Base-by-base conservation (phyloP, 2,113 vertebrate species). In the Callaeas wilsoni region DNA sequence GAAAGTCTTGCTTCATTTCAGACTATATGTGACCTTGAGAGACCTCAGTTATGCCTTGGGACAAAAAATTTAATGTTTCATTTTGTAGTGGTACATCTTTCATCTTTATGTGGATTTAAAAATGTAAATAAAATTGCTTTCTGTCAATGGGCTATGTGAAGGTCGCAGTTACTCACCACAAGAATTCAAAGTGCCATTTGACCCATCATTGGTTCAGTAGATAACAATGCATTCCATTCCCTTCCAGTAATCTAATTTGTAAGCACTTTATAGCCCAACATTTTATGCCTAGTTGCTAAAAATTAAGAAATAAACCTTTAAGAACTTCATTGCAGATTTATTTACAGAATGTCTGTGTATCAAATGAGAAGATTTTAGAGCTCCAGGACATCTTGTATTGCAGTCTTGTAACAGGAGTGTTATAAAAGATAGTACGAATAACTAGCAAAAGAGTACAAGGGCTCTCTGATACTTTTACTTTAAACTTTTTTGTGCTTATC, bases 61-160 rank as follows among this genome's bases (percentile, higher is more conserved):
- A 95, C 84, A 96, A 95, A 97, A 94, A 95, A 96, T 6, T 73
- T 94, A 95, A 95, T 95, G 91, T 98, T 97, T 97, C 73, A 83
- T 98, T 98, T 97, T 96, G 87, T 64, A 85, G 82, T 62, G 35
- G 94, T 94, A 90, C 93, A 98, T 98, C 91, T 98, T 97, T 98
- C 97, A 98, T 83, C 73, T 98, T 98, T 97, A 98, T 94, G 91
- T 97, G 97, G 87, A 97, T 96, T 97, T 97, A 97, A 98, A 98
- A 97, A 98, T 97, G 97, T 98, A 98, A 98, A 98, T 97, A 98
- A 97, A 97, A 98, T 97, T 95, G 96, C 95, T 97, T 97, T 97
- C 93, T 94, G 88, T 96, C 97, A 97, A 68, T 97, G 95, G 93
- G 94, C 90, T 95, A 95, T 87, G 91, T 91, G 97, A 98, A 98